These are phyloP conservation scores for Pedionomus torquatus DNA, from an alignment of 2,113 vertebrate genomes.

Conservation along the genomic window DNA sequence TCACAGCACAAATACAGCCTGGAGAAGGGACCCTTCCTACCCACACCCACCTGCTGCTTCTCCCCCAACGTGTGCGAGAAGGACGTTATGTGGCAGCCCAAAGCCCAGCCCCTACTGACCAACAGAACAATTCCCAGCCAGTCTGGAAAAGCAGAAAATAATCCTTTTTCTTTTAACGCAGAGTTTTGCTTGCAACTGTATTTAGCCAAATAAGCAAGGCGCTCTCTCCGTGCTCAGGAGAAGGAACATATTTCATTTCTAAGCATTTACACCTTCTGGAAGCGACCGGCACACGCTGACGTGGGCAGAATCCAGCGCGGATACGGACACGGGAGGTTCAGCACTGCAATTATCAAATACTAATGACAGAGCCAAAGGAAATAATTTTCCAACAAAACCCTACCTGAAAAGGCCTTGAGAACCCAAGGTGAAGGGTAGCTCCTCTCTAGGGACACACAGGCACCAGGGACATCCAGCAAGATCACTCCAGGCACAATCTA, in stretches of 20 bases:
- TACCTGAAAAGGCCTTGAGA: neutral
- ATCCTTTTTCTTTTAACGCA: neutral
- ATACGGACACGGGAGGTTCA: neutral
- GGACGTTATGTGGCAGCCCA: neutral
- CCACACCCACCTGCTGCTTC: neutral
- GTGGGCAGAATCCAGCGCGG: rapidly evolving
- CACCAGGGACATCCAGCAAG: neutral
- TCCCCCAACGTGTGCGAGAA: neutral
- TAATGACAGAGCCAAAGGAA: neutral
- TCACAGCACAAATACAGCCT: neutral
- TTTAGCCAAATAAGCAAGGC: neutral
- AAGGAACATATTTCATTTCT: neutral
- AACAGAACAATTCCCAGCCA: neutral
- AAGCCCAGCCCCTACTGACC: neutral
- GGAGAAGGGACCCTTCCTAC: neutral
- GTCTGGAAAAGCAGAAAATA: neutral
- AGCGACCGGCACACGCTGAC: neutral
- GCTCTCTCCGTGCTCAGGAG: rapidly evolving
- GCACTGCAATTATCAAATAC: neutral
- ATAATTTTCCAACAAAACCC: neutral
- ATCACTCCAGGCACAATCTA: neutral
- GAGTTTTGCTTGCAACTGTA: neutral
- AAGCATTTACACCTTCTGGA: neutral
- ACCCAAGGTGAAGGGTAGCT: neutral
- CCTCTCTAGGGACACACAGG: neutral